These are phyloP conservation scores for Entelurus aequoreus DNA, from an alignment of 2,113 vertebrate genomes.

Conservation along the genomic window DNA sequence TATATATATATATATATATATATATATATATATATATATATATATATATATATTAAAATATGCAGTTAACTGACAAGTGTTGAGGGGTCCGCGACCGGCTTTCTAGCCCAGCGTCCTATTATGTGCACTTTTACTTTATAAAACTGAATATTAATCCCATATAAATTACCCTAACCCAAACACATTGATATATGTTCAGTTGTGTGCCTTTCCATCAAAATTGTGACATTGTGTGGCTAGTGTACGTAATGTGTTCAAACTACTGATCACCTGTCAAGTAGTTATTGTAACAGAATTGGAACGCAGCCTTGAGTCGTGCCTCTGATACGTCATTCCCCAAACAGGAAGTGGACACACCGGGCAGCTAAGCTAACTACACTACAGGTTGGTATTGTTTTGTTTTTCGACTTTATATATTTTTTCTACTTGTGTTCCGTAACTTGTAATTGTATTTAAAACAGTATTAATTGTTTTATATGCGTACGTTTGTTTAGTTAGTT, in stretches of 20 bases:
- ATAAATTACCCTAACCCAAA: background rate
- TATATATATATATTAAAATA: no score
- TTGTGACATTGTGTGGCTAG: background rate
- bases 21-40: no score
- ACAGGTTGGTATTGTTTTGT: background rate
- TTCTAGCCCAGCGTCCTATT: no score
- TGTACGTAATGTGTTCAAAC: background rate
- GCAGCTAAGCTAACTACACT: conserved; percentile 6
- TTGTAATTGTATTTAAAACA: background rate
- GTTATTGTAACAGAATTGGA: background rate
- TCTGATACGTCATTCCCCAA: conserved; percentile 12
- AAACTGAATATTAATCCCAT: no score
- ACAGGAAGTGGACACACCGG: conserved; percentile 47
- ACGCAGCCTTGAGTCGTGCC: background rate
- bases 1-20: no score
- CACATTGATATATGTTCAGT: background rate
- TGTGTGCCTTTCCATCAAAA: background rate
- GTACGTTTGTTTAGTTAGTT: background rate
- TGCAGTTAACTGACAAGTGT: no score
- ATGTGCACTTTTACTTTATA: no score
- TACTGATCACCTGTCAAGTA: background rate
- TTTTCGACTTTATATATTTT: no score
- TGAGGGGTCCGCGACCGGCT: no score
- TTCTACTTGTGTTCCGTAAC: background rate
- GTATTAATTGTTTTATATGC: background rate